Conservation (phyloP, 2,888 invertebrate genomes). For the Eristalis pertinax region DNA sequence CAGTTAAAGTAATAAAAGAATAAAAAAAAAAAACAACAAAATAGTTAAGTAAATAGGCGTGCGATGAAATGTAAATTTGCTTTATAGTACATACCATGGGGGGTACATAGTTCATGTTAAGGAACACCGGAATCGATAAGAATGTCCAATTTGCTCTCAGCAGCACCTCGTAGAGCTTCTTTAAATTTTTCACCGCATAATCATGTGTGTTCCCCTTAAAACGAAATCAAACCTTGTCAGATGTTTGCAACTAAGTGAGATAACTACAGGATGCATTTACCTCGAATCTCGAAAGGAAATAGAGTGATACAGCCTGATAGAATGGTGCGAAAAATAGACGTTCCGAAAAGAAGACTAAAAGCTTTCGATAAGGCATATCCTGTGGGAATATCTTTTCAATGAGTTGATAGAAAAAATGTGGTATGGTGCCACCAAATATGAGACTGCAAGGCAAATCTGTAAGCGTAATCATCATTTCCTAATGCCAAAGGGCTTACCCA, state of each 20-base stretch:
- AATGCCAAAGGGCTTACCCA: constrained; percentile 83
- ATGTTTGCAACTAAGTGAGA: neutral
- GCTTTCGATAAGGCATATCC: constrained; percentile 83
- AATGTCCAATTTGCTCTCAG: constrained; percentile 90
- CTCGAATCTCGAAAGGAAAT: constrained; percentile 88
- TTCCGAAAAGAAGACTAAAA: constrained; percentile 86
- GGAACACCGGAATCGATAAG: constrained; percentile 87
- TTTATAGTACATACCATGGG: constrained; percentile 84
- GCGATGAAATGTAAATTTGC: neutral
- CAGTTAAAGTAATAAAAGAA: neutral
- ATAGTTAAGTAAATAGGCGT: neutral
- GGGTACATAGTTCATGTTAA: constrained; percentile 89
- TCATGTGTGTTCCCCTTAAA: constrained; percentile 86
- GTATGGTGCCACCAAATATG: constrained; percentile 90
- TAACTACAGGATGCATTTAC: constrained; percentile 75
- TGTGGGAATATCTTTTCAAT: constrained; percentile 85
- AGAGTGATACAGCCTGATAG: constrained; percentile 88
- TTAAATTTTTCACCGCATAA: constrained; percentile 85
- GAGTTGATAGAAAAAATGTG: constrained; percentile 89
- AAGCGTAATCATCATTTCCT: neutral
- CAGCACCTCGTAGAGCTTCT: constrained; percentile 85
- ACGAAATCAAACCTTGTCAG: neutral
- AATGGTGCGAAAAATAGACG: constrained; percentile 87
- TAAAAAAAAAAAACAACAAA: neutral
- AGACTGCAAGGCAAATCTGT: constrained; percentile 82